These are phyloP conservation scores for Palythoa grandis DNA, from an alignment of 92 coral and sea anemone genomes.

Conservation along the genomic window DNA sequence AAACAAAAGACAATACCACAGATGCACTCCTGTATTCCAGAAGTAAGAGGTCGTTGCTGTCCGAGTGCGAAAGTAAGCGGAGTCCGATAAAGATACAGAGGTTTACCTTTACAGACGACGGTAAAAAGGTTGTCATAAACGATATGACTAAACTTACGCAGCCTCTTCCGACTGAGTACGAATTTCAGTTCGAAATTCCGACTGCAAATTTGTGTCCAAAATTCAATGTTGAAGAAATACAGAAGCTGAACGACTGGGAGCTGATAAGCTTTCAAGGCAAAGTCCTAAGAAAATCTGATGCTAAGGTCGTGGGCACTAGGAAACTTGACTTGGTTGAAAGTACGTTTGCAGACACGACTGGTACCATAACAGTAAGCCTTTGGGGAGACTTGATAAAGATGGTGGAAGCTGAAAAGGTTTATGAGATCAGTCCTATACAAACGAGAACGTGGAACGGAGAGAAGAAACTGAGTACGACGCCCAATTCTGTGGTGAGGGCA, in stretches of 20 bases:
- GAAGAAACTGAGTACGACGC: slow-evolving; percentile 43
- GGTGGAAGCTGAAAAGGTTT: no score
- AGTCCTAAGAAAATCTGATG: slow-evolving; percentile 45
- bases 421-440: not conserved
- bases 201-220: slow-evolving; percentile 28
- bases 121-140: slow-evolving; percentile 46
- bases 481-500: slow-evolving; percentile 38
- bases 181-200: slow-evolving; percentile 46
- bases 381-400: slow-evolving; percentile 32
- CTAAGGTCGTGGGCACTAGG: slow-evolving; percentile 36
- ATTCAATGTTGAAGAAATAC: slow-evolving; percentile 41
- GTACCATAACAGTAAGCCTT: slow-evolving; percentile 43
- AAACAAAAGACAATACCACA: slow-evolving; percentile 45
- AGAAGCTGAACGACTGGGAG: slow-evolving; percentile 50
- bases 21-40: slow-evolving; percentile 51
- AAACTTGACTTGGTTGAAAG: slow-evolving; percentile 35
- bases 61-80: slow-evolving; percentile 44
- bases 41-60: slow-evolving; percentile 51
- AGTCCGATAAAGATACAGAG: slow-evolving; percentile 49
- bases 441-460: slow-evolving; percentile 28
- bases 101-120: slow-evolving; percentile 51
- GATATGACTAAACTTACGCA: slow-evolving; percentile 53
- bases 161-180: slow-evolving; percentile 57
- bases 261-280: slow-evolving; percentile 44
- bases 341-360: slow-evolving; percentile 44